Percentiles rank a stretch among this genome's conserved stretches.
Conservation (phyloP, 2,797 vertebrate species). For the Poliocrania exsul region DNA sequence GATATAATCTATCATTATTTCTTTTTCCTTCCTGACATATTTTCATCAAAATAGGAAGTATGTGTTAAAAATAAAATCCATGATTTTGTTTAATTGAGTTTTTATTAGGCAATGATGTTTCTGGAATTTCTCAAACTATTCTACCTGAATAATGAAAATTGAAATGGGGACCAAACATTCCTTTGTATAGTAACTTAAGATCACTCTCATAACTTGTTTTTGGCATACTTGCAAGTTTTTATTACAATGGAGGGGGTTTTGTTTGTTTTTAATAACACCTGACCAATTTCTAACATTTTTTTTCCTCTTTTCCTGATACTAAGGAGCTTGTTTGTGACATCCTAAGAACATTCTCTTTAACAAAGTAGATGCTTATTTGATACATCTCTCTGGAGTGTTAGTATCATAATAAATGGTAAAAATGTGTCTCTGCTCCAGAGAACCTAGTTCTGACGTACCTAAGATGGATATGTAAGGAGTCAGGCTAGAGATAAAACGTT, state of each 20-base stretch:
- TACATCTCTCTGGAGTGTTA: neutral
- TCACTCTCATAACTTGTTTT: neutral
- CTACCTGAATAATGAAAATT: neutral
- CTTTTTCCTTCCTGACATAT: neutral
- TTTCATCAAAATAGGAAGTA: neutral
- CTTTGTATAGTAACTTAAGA: neutral
- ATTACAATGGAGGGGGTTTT: neutral
- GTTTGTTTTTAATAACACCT: accelerated
- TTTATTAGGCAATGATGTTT: neutral
- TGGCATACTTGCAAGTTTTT: neutral
- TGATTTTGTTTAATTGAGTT: neutral
- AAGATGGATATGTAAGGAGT: neutral
- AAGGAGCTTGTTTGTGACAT: neutral
- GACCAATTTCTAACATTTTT: neutral
- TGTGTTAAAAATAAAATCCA: accelerated
- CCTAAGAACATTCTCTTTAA: neutral
- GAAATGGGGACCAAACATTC: neutral
- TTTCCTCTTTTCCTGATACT: neutral
- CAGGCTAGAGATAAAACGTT: neutral
- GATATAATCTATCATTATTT: neutral
- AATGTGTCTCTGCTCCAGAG: neutral
- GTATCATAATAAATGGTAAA: neutral
- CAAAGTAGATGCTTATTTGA: neutral
- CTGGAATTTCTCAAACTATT: neutral
- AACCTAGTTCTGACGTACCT: neutral